A percentile compares a stretch with the other conserved stretches of the same genome.
Conservation (phyloP, 2,888 invertebrate species). For the Plebejus melissa region DNA sequence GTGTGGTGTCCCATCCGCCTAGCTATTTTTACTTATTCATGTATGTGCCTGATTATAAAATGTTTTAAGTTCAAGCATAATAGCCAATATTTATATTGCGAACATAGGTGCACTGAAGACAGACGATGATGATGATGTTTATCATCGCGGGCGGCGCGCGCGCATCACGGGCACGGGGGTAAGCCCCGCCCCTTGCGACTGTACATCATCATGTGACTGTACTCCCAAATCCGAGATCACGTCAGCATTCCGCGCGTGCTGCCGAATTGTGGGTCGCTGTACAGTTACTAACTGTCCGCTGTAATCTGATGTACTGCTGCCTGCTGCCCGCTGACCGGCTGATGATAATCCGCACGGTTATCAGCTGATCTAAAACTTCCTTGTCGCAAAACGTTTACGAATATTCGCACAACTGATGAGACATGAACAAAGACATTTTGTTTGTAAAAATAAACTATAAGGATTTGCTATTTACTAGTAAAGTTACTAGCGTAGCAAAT, state of each 20-base stretch:
- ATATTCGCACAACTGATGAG: neutral
- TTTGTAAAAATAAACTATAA: too few relatives aligned
- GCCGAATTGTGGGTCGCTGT: slow-evolving; percentile 19
- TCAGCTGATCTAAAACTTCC: neutral
- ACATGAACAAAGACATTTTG: too few relatives aligned
- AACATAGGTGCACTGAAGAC: too few relatives aligned
- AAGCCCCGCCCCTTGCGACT: neutral
- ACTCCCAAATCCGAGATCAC: slow-evolving; percentile 24
- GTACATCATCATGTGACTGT: neutral
- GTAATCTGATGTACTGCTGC: slow-evolving; percentile 16
- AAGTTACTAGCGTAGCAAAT: too few relatives aligned
- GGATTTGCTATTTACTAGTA: too few relatives aligned
- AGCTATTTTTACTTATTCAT: too few relatives aligned
- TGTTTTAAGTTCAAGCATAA: too few relatives aligned
- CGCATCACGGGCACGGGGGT: neutral
- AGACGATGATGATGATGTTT: too few relatives aligned
- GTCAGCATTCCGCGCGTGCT: slow-evolving; percentile 15
- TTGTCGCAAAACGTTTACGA: neutral
- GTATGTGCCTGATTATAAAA: too few relatives aligned
- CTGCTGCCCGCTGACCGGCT: neutral
- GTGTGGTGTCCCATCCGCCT: too few relatives aligned
- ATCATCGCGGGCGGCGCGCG: too few relatives aligned
- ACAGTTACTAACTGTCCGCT: slow-evolving; percentile 23
- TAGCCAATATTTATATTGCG: too few relatives aligned
- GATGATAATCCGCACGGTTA: neutral